Conservation (phyloP, 2,888 invertebrate genomes). For the Mystacides longicornis region DNA sequence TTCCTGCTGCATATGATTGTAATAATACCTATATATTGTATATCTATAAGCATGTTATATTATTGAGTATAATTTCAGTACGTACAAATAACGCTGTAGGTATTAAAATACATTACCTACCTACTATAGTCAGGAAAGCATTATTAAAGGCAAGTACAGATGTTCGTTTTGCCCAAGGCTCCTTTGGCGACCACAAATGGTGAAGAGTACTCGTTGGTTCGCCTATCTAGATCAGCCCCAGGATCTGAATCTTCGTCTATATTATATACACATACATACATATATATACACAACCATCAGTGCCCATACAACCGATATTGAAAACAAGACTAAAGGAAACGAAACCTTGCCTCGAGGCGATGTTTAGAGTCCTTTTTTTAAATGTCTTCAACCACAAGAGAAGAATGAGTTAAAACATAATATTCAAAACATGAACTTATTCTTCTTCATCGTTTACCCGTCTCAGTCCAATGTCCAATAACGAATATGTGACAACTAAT, state of each 20-base stretch:
- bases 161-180: not conserved
- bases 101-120: no score
- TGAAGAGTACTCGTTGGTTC: not conserved
- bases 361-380: not conserved
- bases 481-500: no score
- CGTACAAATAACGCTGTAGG: no score
- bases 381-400: not conserved
- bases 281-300: no score
- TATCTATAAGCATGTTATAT: no score
- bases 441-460: no score
- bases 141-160: conserved; percentile 2
- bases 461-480: no score
- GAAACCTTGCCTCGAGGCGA: not conserved
- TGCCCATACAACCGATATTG: not conserved
- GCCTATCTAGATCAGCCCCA: not conserved
- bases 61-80: no score
- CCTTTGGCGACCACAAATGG: not conserved
- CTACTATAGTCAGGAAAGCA: not conserved
- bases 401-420: not conserved
- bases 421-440: no score
- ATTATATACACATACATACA: not conserved
- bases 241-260: not conserved
- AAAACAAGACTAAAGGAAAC: conserved; percentile 1
- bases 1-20: no score
- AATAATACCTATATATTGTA: no score